Percentiles rank a stretch among this genome's conserved stretches.
Evolutionary conservation across 2,797 vertebrate species (phyloP).

Genomic region (Thaleichthys pacificus): DNA sequence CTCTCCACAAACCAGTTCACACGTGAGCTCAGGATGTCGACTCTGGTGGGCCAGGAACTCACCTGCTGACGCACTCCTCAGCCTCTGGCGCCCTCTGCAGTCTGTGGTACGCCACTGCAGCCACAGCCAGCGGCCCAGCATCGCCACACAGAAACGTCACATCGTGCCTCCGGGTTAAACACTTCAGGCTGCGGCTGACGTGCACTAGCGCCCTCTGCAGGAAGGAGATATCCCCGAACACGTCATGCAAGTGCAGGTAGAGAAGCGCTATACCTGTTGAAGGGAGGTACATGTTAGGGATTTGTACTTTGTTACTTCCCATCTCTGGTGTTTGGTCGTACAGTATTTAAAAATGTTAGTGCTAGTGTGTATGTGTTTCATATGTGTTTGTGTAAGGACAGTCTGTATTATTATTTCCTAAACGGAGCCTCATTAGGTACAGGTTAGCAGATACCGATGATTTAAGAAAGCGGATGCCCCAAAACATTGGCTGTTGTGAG

Average conservation of each 20-base stretch:
- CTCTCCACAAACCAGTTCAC: no score
- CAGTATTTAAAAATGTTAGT: no score
- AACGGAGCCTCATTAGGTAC: no score
- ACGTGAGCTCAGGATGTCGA: background rate
- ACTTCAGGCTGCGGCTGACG: conserved; percentile 80
- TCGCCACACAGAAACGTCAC: conserved; percentile 95
- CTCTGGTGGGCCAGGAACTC: conserved; percentile 24
- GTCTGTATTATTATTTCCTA: background rate
- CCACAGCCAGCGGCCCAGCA: conserved; percentile 86
- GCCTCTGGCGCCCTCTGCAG: conserved; percentile 83
- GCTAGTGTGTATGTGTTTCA: no score
- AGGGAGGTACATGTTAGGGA: conserved; percentile 7
- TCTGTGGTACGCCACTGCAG: conserved; percentile 84
- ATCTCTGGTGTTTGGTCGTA: background rate
- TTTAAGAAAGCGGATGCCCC: no score
- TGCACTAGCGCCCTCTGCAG: conserved; percentile 85
- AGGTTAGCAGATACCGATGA: no score
- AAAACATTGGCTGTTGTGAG: no score
- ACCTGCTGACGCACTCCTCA: conserved; percentile 88
- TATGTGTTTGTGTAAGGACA: no score
- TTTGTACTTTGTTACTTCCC: background rate
- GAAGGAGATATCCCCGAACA: conserved; percentile 81
- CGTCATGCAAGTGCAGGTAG: conserved; percentile 87
- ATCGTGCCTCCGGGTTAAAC: conserved; percentile 79
- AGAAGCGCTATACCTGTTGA: conserved; percentile 88